Conservation (phyloP, 1,140 invertebrate genomes). For the Platorchestia sp. region DNA sequence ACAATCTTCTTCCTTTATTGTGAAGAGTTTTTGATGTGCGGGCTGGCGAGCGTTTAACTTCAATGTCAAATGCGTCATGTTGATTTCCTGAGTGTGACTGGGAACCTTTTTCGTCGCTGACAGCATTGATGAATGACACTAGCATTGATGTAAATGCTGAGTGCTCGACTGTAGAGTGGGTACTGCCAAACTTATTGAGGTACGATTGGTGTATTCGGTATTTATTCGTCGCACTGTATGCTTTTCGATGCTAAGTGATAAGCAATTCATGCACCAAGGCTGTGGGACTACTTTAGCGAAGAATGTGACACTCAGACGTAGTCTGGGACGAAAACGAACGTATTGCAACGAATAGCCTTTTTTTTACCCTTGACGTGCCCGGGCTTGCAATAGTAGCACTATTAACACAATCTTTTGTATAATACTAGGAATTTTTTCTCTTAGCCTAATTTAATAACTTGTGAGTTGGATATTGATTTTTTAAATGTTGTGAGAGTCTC, state of each 20-base stretch:
- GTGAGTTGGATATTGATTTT: not conserved
- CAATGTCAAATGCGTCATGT: not conserved
- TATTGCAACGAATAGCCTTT: not conserved
- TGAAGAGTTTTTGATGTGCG: conserved; percentile 20
- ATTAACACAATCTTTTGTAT: conserved; percentile 18
- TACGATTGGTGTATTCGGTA: not conserved
- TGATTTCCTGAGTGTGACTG: not conserved
- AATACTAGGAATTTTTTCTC: conserved; percentile 17
- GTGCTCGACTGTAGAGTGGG: not conserved
- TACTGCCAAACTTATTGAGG: not conserved
- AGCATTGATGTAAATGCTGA: not conserved
- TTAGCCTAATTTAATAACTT: conserved; percentile 40
- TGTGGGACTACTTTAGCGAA: not conserved
- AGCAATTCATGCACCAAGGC: not conserved
- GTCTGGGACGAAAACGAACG: not conserved
- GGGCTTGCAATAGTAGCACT: conserved; percentile 23
- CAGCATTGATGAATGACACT: not conserved
- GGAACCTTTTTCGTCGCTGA: not conserved
- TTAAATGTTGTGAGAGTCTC: not conserved
- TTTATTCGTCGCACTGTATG: not conserved
- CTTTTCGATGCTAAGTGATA: not conserved
- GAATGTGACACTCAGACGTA: not conserved
- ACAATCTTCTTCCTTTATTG: conserved; percentile 26
- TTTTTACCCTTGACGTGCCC: not conserved
- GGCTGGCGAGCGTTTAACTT: not conserved